These are phyloP conservation scores for Aramus guarauna DNA, from an alignment of 2,113 vertebrate species.

Conservation along the genomic window DNA sequence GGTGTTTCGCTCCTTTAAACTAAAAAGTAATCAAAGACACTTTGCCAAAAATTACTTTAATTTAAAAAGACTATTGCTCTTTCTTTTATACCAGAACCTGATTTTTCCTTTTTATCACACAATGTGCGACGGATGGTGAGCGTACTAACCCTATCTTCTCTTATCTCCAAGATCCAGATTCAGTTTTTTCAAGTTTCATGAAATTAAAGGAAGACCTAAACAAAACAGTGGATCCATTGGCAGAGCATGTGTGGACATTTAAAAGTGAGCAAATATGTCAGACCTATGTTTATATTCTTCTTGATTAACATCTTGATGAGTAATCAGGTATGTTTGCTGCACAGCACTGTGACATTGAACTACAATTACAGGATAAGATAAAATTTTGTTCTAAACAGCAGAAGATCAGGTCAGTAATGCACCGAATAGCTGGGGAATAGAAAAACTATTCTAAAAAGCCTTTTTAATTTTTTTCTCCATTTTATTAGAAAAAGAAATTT, in stretches of 20 bases:
- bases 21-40: not conserved
- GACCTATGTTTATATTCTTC: not conserved
- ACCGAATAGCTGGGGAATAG: not conserved
- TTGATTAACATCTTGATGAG: not conserved
- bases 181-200: not conserved
- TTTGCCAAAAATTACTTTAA: not conserved
- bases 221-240: not conserved
- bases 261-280: slow-evolving; percentile 39
- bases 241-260: not conserved
- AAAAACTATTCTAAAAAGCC: not conserved
- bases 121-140: not conserved
- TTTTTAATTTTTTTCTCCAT: not conserved
- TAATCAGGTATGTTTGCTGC: not conserved
- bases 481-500: not conserved
- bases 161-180: slow-evolving; percentile 15
- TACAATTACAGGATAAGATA: not conserved
- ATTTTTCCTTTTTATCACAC: not conserved
- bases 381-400: not conserved
- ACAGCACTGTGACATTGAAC: not conserved
- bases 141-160: not conserved
- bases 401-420: not conserved
- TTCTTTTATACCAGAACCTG: not conserved
- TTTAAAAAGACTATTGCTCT: not conserved
- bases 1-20: not conserved
- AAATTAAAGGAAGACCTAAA: slow-evolving; percentile 42